A percentile compares a stretch with the other conserved stretches of the same genome.
Evolutionary conservation across 1,140 invertebrate genomes (phyloP).

Genomic region (Dendroctonus ponderosae): DNA sequence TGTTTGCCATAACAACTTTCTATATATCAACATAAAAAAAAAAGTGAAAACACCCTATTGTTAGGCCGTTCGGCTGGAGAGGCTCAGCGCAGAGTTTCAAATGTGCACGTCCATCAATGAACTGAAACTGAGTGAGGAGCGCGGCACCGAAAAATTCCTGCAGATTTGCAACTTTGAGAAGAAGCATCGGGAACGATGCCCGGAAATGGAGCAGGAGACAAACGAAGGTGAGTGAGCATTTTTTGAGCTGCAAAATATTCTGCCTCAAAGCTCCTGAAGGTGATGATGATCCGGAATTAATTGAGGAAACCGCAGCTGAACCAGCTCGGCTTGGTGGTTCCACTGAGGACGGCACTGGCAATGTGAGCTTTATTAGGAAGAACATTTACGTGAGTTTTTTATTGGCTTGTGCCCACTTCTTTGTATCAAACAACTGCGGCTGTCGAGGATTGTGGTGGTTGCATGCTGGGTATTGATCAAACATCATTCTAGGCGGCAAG

Average conservation of each 20-base stretch:
- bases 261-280: neutral
- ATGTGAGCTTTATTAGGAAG: slow-evolving; percentile 19
- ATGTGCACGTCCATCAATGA: slow-evolving; percentile 25
- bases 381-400: slow-evolving; percentile 28
- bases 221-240: neutral
- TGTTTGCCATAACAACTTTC: no score
- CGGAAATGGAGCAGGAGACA: no score
- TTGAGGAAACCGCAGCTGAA: no score
- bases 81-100: slow-evolving; percentile 28
- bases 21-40: no score
- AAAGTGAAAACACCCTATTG: slow-evolving; percentile 1
- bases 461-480: slow-evolving; percentile 38
- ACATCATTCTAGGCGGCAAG: slow-evolving; percentile 38
- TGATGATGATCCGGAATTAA: neutral
- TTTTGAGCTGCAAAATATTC: no score
- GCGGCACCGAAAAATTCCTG: slow-evolving; percentile 22
- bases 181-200: neutral
- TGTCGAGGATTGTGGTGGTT: neutral
- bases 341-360: neutral
- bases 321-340: neutral
- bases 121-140: slow-evolving; percentile 4
- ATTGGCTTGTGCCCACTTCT: neutral
- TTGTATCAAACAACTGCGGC: neutral
- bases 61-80: slow-evolving; percentile 29
- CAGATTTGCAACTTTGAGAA: slow-evolving; percentile 24